Evolutionary conservation across 2,888 invertebrate genomes (phyloP).

Genomic region (Deilephila porcellus): DNA sequence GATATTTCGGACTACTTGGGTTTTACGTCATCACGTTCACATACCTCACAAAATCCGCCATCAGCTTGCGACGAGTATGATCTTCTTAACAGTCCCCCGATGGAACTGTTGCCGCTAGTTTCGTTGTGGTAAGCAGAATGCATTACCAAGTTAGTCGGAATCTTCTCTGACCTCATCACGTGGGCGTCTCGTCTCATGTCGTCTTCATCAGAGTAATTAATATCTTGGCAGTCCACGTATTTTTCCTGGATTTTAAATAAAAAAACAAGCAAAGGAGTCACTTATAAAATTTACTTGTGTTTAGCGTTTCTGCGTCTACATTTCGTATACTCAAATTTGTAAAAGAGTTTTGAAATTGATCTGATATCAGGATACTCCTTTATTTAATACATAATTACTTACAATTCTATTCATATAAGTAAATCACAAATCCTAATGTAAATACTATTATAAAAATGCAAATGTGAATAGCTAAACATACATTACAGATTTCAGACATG

Average conservation of each 20-base stretch:
- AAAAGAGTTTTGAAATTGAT: too few species aligned
- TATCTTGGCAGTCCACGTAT: constrained; percentile 76
- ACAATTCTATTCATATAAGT: too few species aligned
- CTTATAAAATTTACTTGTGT: too few species aligned
- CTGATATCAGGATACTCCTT: too few species aligned
- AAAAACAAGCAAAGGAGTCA: background rate
- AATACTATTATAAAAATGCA: too few species aligned
- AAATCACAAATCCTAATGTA: too few species aligned
- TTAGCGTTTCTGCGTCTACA: too few species aligned
- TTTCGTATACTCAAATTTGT: too few species aligned
- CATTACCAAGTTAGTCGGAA: constrained; percentile 66
- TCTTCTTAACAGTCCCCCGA: constrained; percentile 33
- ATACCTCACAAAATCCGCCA: constrained; percentile 76
- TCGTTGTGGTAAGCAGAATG: constrained; percentile 70
- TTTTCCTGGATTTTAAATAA: constrained; percentile 59
- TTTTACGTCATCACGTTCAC: constrained; percentile 26
- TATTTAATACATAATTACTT: too few species aligned
- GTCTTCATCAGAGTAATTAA: constrained; percentile 70
- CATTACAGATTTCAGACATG: constrained; percentile 78
- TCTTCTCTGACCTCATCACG: constrained; percentile 49
- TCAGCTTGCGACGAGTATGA: constrained; percentile 37
- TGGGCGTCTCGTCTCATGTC: constrained; percentile 52
- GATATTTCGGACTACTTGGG: too few species aligned
- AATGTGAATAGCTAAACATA: constrained; percentile 44
- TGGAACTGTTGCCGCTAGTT: constrained; percentile 33